Conservation (phyloP, 53 echinoderm and acorn worm genomes). For the Henricia sp. region DNA sequence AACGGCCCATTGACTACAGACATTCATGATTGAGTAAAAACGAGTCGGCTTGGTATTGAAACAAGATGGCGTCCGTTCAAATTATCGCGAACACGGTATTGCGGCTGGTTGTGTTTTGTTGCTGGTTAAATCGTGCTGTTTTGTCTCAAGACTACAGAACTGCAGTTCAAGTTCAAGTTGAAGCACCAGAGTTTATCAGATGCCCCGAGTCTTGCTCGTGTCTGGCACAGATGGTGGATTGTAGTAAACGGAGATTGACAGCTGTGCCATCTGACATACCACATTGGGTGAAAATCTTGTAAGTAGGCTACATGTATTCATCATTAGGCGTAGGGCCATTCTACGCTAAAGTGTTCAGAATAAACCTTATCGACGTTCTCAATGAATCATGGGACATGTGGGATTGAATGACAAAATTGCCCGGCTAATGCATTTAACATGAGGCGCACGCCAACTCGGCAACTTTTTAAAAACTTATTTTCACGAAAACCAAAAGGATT, state of each 20-base stretch:
- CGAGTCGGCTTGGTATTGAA: too few species aligned
- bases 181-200: slow-evolving; percentile 43
- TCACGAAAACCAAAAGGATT: neutral
- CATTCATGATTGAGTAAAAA: too few species aligned
- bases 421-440: neutral
- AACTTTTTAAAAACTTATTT: neutral
- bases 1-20: too few species aligned
- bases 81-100: slow-evolving; percentile 15
- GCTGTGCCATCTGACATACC: slow-evolving; percentile 67
- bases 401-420: neutral
- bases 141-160: neutral
- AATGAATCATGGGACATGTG: neutral
- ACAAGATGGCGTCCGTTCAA: slow-evolving; percentile 52
- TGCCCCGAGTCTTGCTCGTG: slow-evolving; percentile 79
- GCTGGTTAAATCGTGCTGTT: slow-evolving; percentile 12
- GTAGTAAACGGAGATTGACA: slow-evolving; percentile 74
- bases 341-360: neutral
- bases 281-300: slow-evolving; percentile 78
- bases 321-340: neutral
- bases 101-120: slow-evolving; percentile 8
- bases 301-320: slow-evolving; percentile 31
- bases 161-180: neutral
- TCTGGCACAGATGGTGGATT: slow-evolving; percentile 76
- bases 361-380: neutral
- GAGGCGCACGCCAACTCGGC: neutral